Base-by-base conservation (phyloP, 2,888 invertebrate genomes). In the Druceiella hillmani region DNA sequence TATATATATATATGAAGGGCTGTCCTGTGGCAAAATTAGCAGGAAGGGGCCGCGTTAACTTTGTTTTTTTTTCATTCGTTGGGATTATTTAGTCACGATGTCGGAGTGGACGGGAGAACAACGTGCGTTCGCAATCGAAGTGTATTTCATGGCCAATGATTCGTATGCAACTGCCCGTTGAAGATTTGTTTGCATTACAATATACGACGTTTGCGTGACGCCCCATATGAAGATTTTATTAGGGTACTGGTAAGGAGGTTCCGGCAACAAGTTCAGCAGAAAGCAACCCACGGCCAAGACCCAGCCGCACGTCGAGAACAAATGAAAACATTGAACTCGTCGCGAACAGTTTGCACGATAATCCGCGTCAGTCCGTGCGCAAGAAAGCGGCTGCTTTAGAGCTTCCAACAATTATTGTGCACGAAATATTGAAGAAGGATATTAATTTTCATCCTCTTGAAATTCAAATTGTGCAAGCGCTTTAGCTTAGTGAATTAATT, bases 381-480 rank as follows among this genome's bases (percentile, higher is more conserved):
- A 43, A 43, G 29, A 42, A 40, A 28, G 40, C 41, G 25, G 33
- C 47, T 39, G 31, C n/a, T n/a, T n/a, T n/a, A n/a, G n/a, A n/a
- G n/a, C n/a, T n/a, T n/a, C n/a, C n/a, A n/a, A n/a, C n/a, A n/a
- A n/a, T n/a, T n/a, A n/a, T n/a, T n/a, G n/a, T n/a, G n/a, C n/a
- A 45, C 10, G 34, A 41, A 39, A 45, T 44, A 28, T 38, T 47
- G 33, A 45, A 36, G 20, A 43, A 38, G 33, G 39, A 46, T 27
- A 33, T 45, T 33, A 36, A 34, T 35, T 32, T 40, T 38, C 45
- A 46, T 17, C 43, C 41, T 4, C 44, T 44, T 24, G 42, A 46
- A 36, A 43, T 41, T 20, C 45, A 47, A 41, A 33, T 47, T 14
- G 44, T 50, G 25, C 48, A 49, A 41, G 47, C 38, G 17, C 38